Percentiles rank a stretch among this genome's conserved stretches.
Conservation (phyloP, 2,113 vertebrate species). For the Sylvia atricapilla region DNA sequence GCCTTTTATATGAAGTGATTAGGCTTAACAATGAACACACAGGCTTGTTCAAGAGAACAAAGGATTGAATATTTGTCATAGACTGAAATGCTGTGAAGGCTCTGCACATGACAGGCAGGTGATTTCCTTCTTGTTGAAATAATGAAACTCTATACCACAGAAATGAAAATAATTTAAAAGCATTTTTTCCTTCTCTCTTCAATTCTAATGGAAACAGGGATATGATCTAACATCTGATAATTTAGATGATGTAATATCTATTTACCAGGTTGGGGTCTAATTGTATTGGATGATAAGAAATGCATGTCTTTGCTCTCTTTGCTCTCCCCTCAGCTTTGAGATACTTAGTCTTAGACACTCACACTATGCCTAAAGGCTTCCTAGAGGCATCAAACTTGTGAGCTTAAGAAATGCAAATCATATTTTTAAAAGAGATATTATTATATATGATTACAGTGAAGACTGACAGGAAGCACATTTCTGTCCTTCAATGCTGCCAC, state of each 20-base stretch:
- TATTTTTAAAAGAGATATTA: background rate
- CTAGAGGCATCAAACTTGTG: background rate
- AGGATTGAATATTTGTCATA: background rate
- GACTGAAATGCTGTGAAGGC: background rate
- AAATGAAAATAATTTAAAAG: slow-evolving; percentile 5
- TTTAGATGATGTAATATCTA: background rate
- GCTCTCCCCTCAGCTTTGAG: background rate
- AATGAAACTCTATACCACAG: background rate
- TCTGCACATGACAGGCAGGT: background rate
- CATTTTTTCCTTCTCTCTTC: background rate
- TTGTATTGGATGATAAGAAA: background rate
- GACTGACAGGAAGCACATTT: background rate
- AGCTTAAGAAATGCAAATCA: background rate
- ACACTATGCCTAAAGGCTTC: background rate
- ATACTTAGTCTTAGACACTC: background rate
- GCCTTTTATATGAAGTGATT: slow-evolving; percentile 52
- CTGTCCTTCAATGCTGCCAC: background rate
- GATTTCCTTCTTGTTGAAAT: slow-evolving; percentile 1
- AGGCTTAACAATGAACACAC: background rate
- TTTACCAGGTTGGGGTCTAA: background rate
- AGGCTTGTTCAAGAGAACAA: background rate
- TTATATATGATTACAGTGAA: background rate
- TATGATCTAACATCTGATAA: background rate
- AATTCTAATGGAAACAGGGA: background rate
- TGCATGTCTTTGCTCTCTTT: background rate